Evolutionary conservation across 2,797 vertebrate species (phyloP).

Genomic region (Hydrolagus colliei): DNA sequence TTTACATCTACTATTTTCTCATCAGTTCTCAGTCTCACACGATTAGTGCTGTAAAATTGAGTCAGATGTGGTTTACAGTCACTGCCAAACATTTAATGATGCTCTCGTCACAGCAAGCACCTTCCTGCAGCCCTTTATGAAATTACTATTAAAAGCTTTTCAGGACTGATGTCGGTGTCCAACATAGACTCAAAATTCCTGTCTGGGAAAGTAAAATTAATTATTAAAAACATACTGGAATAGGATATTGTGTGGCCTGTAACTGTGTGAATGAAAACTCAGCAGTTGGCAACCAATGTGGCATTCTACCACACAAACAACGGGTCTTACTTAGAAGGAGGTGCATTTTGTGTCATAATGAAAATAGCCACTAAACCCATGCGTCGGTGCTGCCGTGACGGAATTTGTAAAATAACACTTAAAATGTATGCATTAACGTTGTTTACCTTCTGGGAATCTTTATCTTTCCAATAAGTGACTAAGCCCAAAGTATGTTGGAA

Average conservation of each 20-base stretch:
- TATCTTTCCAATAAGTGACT: no score
- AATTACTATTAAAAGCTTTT: neutral
- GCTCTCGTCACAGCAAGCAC: neutral
- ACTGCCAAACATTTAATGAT: neutral
- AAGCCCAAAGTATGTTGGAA: no score
- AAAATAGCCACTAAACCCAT: neutral
- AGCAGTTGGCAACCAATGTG: neutral
- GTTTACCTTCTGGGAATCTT: neutral
- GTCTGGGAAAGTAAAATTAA: no score
- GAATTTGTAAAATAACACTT: neutral
- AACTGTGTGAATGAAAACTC: neutral
- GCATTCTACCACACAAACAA: neutral
- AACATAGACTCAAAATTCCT: no score
- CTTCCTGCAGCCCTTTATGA: neutral
- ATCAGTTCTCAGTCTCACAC: neutral
- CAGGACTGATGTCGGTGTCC: neutral
- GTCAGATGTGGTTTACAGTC: conserved; percentile 3
- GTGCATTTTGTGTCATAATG: neutral
- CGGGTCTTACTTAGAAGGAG: neutral
- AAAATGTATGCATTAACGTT: neutral
- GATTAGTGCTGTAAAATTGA: neutral
- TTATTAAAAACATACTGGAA: neutral
- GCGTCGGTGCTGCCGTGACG: neutral
- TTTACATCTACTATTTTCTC: neutral
- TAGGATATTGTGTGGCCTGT: neutral